Evolutionary conservation across 2,888 invertebrate species (phyloP).

Genomic region (Cremastinae sp.): DNA sequence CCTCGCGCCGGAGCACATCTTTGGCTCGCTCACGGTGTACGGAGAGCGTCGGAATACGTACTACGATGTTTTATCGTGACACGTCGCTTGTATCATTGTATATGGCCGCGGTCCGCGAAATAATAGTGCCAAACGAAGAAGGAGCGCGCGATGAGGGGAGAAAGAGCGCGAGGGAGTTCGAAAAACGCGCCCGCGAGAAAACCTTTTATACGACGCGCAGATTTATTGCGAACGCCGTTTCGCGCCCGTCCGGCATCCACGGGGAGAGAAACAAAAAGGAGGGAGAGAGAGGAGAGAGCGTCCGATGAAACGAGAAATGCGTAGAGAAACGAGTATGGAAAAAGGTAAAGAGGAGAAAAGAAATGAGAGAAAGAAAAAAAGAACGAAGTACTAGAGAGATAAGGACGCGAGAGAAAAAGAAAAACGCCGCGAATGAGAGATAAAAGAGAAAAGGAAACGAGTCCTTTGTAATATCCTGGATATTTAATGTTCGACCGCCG

Average conservation of each 20-base stretch:
- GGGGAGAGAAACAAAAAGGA: neutral
- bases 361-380: constrained; percentile 17
- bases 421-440: constrained; percentile 45
- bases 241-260: constrained; percentile 33
- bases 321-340: constrained; percentile 58
- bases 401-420: constrained; percentile 21
- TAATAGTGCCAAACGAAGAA: constrained; percentile 69
- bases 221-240: constrained; percentile 70
- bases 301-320: constrained; percentile 52
- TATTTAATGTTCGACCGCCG: constrained; percentile 74
- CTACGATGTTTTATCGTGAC: constrained; percentile 68
- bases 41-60: constrained; percentile 60
- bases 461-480: constrained; percentile 72
- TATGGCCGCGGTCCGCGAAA: constrained; percentile 65
- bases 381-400: constrained; percentile 18
- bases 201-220: constrained; percentile 66
- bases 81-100: constrained; percentile 65
- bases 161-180: constrained; percentile 28
- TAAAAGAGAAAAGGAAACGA: constrained; percentile 43
- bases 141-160: constrained; percentile 27
- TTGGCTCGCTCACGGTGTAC: constrained; percentile 44
- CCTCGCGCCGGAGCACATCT: constrained; percentile 30
- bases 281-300: constrained; percentile 1
- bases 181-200: constrained; percentile 58
- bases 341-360: constrained; percentile 31